Evolutionary conservation across 2,113 vertebrate species (phyloP).

Genomic region (Falcunculus frontatus): DNA sequence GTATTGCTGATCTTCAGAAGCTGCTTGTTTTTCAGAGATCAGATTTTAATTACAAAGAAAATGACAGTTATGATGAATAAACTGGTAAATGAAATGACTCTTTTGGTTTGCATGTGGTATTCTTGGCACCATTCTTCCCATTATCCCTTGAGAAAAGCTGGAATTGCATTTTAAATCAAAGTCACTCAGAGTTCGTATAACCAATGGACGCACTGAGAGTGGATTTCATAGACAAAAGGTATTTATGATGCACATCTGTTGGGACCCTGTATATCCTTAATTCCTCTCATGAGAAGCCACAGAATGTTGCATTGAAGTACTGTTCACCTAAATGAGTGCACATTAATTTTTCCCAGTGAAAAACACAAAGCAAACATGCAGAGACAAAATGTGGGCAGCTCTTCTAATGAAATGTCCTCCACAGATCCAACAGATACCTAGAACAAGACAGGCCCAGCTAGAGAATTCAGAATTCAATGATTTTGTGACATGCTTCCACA

Average conservation of each 20-base stretch:
- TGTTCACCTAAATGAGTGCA: not conserved
- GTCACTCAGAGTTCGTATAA: not conserved
- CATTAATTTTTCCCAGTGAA: not conserved
- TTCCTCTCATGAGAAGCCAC: not conserved
- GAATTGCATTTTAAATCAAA: conserved; percentile 20
- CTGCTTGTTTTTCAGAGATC: not conserved
- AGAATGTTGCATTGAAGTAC: not conserved
- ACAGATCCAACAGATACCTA: not conserved
- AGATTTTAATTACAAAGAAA: conserved; percentile 58
- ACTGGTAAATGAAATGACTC: not conserved
- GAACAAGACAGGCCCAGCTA: not conserved
- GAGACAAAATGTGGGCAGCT: not conserved
- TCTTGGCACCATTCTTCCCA: not conserved
- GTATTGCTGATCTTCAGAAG: conserved; percentile 24
- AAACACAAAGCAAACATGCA: not conserved
- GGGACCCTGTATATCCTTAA: not conserved
- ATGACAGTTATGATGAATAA: not conserved
- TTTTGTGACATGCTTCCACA: not conserved
- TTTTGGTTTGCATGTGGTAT: not conserved
- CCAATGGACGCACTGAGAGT: not conserved
- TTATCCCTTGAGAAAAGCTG: not conserved
- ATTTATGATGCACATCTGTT: not conserved
- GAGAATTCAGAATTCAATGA: not conserved
- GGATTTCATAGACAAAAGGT: not conserved
- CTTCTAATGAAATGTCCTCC: not conserved